A percentile compares a stretch with the other conserved stretches of the same genome.
These are phyloP conservation scores for Cydia strobilella DNA, from an alignment of 1,140 invertebrate species.

Conservation along the genomic window DNA sequence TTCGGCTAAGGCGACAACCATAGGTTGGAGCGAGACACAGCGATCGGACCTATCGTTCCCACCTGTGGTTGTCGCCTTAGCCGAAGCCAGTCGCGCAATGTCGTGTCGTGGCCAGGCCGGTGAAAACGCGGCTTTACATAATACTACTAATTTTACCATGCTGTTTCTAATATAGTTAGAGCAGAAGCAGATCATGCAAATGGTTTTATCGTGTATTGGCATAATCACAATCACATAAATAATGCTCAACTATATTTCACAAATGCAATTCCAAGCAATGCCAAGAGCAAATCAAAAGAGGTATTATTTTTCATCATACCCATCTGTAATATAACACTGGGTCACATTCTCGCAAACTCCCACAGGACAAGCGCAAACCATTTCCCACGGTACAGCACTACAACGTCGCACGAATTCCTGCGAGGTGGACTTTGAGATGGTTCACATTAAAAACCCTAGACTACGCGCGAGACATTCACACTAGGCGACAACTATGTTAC, in stretches of 20 bases:
- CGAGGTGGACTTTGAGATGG: constrained; percentile 59
- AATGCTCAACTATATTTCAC: background rate
- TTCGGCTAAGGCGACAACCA: too few species aligned
- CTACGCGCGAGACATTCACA: constrained; percentile 66
- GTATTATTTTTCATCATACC: background rate
- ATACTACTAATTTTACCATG: too few species aligned
- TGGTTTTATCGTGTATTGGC: too few species aligned
- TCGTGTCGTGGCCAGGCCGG: too few species aligned
- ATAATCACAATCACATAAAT: too few species aligned
- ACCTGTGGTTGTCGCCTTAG: too few species aligned
- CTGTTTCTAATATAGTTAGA: too few species aligned
- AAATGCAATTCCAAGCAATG: background rate
- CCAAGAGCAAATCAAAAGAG: background rate
- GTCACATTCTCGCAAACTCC: background rate
- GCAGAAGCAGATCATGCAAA: too few species aligned
- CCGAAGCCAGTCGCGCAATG: too few species aligned
- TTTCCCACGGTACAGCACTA: constrained; percentile 45
- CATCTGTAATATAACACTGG: constrained; percentile 1
- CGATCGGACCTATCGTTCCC: too few species aligned
- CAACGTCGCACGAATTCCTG: constrained; percentile 54
- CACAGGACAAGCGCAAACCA: background rate
- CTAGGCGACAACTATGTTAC: constrained; percentile 48
- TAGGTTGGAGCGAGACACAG: too few species aligned
- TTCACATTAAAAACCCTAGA: constrained; percentile 70
- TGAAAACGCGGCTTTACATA: too few species aligned